Evolutionary conservation across 2,888 invertebrate species (phyloP), one percentile per base, ranked within the genome.

Genomic region (Platycheirus rosarum): DNA sequence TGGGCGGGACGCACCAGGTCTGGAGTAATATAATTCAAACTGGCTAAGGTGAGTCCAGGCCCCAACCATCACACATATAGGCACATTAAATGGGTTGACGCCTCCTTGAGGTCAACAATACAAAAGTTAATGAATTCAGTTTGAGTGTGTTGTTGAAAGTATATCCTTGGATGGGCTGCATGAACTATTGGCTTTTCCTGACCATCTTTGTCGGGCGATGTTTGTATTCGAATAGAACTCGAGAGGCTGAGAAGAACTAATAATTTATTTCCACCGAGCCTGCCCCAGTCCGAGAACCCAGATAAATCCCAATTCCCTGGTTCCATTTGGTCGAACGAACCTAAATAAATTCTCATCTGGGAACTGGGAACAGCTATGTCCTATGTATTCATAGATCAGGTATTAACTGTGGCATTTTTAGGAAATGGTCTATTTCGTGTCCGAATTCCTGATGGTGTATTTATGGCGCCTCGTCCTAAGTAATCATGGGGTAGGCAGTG

Each of bases 51-150:
- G 13, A 13, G n/a, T 40, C n/a, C 13, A 40, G 35, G 35, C 35
- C 13, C 7, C 3, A 13, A 40, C n/a, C 37, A 40, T n/a, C n/a
- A 13, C 37, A 40, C 13, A 32, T 32, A 32, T 32, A 3, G 6
- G 16, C 60, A 60, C 42, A 60, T 44, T 60, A 60, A 44, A 44
- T 42, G 60, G 60, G 60, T 44, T 44, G 32, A 60, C 60, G 60
- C 60, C 60, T 44, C 29, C 44, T 29, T 44, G 18, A 60, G 60
- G 60, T 60, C 60, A 60, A 60, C 42, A 60, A 60, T 60, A 44
- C 60, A 29, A 60, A 60, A 60, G 60, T 60, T 60, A 60, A 60
- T 60, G 60, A 60, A 60, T 60, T 60, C 60, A 60, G 60, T 60
- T 60, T 44, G 60, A 60, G 44, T 60, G 42, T 42, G 5, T 32